Percentiles rank a stretch among this genome's conserved stretches.
These are phyloP conservation scores for Tetrax tetrax DNA, from an alignment of 2,113 vertebrate species.

Conservation along the genomic window DNA sequence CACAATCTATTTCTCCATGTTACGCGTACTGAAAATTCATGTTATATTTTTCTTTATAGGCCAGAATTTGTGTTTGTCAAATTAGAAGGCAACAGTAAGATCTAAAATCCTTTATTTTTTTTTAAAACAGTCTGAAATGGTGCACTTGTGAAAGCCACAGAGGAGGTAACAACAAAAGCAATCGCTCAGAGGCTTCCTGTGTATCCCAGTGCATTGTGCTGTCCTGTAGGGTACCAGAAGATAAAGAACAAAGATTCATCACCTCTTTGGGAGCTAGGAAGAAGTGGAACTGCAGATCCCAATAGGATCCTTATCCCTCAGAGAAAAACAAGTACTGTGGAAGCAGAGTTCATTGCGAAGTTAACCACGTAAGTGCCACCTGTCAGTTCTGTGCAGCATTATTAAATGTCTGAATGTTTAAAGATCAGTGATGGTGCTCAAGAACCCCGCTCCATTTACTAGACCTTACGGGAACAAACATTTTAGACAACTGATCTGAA, in stretches of 20 bases:
- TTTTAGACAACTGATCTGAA: background rate
- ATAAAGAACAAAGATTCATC: background rate
- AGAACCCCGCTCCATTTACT: background rate
- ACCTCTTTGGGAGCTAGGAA: background rate
- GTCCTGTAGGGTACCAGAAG: background rate
- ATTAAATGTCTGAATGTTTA: background rate
- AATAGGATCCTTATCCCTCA: background rate
- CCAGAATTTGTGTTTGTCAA: constrained; percentile 7
- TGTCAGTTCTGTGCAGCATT: background rate
- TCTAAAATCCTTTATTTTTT: background rate
- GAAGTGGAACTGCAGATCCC: background rate
- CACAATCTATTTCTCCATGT: background rate
- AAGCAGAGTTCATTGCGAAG: background rate
- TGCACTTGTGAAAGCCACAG: background rate
- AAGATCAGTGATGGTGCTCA: background rate
- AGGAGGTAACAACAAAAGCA: background rate
- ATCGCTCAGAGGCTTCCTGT: background rate
- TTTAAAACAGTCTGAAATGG: background rate
- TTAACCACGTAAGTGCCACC: background rate
- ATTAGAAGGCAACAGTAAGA: background rate
- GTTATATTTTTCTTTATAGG: background rate
- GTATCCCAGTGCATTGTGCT: background rate
- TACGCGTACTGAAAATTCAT: background rate
- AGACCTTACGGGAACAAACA: background rate
- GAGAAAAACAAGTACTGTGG: background rate